Base-by-base conservation (phyloP, 2,113 vertebrate genomes). In the Lethenteron camtschaticum region DNA sequence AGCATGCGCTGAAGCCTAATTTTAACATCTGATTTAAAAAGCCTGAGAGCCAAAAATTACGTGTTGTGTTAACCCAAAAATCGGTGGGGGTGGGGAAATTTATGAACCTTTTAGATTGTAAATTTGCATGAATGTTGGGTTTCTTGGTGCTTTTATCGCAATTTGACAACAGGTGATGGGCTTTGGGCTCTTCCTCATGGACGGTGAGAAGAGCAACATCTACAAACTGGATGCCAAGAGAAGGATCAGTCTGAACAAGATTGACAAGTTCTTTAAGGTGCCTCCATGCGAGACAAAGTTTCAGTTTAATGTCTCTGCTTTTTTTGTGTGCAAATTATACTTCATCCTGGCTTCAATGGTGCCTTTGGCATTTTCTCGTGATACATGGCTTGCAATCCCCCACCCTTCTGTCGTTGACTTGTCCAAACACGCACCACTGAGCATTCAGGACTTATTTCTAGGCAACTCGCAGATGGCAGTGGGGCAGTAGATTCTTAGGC, bases 241-340 rank as follows among this genome's bases (percentile, higher is more conserved):
- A 78, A 87, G 92, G 75, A 89, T 99, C 71, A 96, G 96, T 79
- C 80, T 99, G 75, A 83, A 81, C 68, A 96, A 89, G 79, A 96
- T 99, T 10, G 94, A 99, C 79, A 99, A 95, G 68, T 96, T 87
- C 76, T 99, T 99, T 75, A 99, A 99, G 92, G 94, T 97, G 41
- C 41, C 41, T 41, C 41, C 41, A 41, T 41, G 6, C 41, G 41
- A 41, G 41, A 41, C 41, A 41, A 41, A 41, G 41, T 41, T 41
- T 41, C 41, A 41, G 41, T 41, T 41, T 5, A 41, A 41, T 41
- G 41, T 41, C 41, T 41, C 41, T 41, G 1, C 41, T 41, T 41
- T 41, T 41, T 41, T 41, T 41, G 41, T 41, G 4, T 41, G 41
- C 41, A 41, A 41, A 41, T 41, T 6, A 41, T 41, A 41, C 41